These are phyloP conservation scores for Dicranocentrus wangi DNA, from an alignment of 2,888 invertebrate species.

Conservation along the genomic window DNA sequence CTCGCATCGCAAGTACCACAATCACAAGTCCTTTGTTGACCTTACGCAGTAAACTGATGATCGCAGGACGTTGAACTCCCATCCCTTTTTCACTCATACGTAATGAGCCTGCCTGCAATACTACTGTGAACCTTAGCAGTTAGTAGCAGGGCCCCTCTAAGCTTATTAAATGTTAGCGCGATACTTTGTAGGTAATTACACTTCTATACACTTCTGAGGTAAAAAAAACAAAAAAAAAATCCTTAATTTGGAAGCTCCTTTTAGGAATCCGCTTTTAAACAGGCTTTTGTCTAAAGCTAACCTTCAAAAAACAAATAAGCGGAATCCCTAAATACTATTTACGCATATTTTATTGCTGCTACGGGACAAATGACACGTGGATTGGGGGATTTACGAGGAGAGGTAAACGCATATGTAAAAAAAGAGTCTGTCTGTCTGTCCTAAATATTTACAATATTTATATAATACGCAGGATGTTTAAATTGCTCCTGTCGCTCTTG, in stretches of 20 bases:
- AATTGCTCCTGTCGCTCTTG: slow-evolving; percentile 5
- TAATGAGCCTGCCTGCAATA: too few relatives aligned
- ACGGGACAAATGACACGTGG: background rate
- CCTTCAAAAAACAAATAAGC: too few relatives aligned
- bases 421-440: background rate
- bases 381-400: background rate
- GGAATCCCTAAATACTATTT: too few relatives aligned
- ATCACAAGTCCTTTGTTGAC: background rate
- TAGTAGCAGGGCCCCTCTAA: too few relatives aligned
- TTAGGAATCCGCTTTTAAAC: too few relatives aligned
- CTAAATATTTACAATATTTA: slow-evolving; percentile 18
- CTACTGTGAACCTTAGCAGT: too few relatives aligned
- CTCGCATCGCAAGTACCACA: background rate
- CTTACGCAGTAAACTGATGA: background rate
- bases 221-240: too few relatives aligned
- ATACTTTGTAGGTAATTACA: too few relatives aligned
- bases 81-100: background rate
- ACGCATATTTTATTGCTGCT: background rate
- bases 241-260: too few relatives aligned
- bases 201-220: too few relatives aligned
- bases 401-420: background rate
- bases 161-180: too few relatives aligned
- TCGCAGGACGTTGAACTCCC: background rate
- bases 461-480: slow-evolving; percentile 29
- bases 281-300: too few relatives aligned